A percentile compares a stretch with the other conserved stretches of the same genome.
These are phyloP conservation scores for Bombus picipes DNA, from an alignment of 1,140 invertebrate species.

Conservation along the genomic window DNA sequence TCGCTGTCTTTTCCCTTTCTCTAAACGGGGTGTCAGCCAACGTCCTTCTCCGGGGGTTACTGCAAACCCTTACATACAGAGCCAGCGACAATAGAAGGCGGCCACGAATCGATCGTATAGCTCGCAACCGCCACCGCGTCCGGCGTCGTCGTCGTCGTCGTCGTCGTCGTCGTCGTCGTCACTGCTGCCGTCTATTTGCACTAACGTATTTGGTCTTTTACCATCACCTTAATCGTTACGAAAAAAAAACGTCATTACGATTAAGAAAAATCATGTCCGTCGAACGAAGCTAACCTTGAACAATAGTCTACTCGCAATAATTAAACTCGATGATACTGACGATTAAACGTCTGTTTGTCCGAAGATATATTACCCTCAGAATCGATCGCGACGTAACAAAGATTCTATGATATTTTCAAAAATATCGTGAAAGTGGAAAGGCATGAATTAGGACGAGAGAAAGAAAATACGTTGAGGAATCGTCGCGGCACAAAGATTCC, in stretches of 20 bases:
- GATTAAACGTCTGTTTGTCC: neutral
- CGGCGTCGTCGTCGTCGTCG: conserved; percentile 49
- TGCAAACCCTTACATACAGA: conserved; percentile 52
- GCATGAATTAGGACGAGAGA: too few species aligned
- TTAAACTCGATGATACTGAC: too few species aligned
- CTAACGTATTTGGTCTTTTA: conserved; percentile 26
- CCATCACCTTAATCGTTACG: neutral
- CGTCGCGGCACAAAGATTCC: neutral
- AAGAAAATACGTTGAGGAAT: neutral
- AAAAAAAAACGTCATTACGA: neutral
- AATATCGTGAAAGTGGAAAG: neutral
- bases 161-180: conserved; percentile 43
- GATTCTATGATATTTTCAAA: neutral
- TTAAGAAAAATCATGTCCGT: neutral
- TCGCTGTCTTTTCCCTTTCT: conserved; percentile 43
- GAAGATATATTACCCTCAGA: neutral
- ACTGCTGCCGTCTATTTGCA: conserved; percentile 11
- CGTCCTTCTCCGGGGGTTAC: conserved; percentile 57
- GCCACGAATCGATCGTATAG: conserved; percentile 66
- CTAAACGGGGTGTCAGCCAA: conserved; percentile 60
- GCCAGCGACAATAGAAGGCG: conserved; percentile 68
- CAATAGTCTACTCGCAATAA: neutral
- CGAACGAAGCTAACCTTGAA: neutral
- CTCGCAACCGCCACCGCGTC: conserved; percentile 56
- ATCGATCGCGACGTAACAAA: neutral